phyloP scores from a whole-genome alignment of 2,888 invertebrate genomes.

The Lithophane socia region DNA sequence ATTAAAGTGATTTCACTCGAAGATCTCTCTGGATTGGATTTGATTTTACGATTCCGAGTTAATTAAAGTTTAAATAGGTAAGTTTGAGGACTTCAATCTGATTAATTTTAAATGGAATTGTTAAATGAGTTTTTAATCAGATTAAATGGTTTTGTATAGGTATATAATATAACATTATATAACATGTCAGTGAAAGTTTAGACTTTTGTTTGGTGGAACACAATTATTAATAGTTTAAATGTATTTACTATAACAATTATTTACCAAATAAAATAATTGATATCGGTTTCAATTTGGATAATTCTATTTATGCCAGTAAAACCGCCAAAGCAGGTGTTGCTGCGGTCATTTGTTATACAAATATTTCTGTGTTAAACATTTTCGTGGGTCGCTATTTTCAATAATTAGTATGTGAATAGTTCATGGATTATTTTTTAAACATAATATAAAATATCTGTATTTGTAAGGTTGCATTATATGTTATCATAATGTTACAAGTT shows the following conservation, averaged over 20 bases:
- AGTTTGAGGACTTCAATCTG: slow-evolving; percentile 52
- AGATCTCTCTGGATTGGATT: slow-evolving; percentile 54
- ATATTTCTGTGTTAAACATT: slow-evolving; percentile 17
- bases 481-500: neutral
- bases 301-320: slow-evolving; percentile 2
- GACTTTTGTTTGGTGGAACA: neutral
- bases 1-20: slow-evolving; percentile 63
- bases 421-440: slow-evolving; percentile 13
- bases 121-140: slow-evolving; percentile 47
- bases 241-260: neutral
- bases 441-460: slow-evolving; percentile 6
- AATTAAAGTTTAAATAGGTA: slow-evolving; percentile 67
- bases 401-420: slow-evolving; percentile 11
- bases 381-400: slow-evolving; percentile 15
- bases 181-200: slow-evolving; percentile 8
- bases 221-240: neutral
- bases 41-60: slow-evolving; percentile 64
- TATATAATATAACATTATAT: no score
- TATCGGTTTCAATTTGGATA: slow-evolving; percentile 7
- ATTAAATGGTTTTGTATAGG: slow-evolving; percentile 5
- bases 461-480: neutral
- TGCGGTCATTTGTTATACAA: slow-evolving; percentile 29
- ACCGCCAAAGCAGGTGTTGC: slow-evolving; percentile 15
- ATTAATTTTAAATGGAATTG: slow-evolving; percentile 58
- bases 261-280: neutral